phyloP scores from a whole-genome alignment of 2,888 invertebrate genomes.

The Dasypogon diadema region DNA sequence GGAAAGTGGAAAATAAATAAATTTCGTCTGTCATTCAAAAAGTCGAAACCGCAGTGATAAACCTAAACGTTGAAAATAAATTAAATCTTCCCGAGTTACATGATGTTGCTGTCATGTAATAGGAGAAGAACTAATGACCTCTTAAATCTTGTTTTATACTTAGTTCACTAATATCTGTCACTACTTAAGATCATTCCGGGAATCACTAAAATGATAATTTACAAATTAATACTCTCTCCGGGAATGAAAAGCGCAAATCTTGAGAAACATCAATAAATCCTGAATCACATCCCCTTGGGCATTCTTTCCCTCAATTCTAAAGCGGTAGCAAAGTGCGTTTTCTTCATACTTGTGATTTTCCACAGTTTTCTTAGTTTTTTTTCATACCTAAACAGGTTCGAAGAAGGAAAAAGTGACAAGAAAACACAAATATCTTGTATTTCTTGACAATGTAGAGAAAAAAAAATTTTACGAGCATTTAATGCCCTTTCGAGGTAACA shows the following conservation, averaged over 20 bases:
- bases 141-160: constrained; percentile 13
- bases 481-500: constrained; percentile 54
- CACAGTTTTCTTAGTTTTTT: constrained; percentile 34
- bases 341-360: not conserved
- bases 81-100: too few relatives aligned
- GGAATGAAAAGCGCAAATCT: not conserved
- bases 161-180: constrained; percentile 25
- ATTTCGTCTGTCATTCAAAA: too few relatives aligned
- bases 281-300: constrained; percentile 19
- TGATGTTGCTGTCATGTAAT: constrained; percentile 1
- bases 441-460: constrained; percentile 40
- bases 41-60: not conserved
- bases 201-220: constrained; percentile 9
- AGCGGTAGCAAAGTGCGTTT: not conserved
- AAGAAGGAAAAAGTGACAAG: not conserved
- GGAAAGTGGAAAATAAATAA: too few relatives aligned
- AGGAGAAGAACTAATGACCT: constrained; percentile 5
- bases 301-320: not conserved
- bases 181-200: constrained; percentile 20
- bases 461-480: constrained; percentile 53
- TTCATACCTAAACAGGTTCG: constrained; percentile 9
- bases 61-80: too few relatives aligned
- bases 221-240: not conserved
- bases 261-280: constrained; percentile 21
- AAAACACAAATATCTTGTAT: constrained; percentile 36